Conservation (phyloP, 1,140 invertebrate genomes). For the Delia radicum region DNA sequence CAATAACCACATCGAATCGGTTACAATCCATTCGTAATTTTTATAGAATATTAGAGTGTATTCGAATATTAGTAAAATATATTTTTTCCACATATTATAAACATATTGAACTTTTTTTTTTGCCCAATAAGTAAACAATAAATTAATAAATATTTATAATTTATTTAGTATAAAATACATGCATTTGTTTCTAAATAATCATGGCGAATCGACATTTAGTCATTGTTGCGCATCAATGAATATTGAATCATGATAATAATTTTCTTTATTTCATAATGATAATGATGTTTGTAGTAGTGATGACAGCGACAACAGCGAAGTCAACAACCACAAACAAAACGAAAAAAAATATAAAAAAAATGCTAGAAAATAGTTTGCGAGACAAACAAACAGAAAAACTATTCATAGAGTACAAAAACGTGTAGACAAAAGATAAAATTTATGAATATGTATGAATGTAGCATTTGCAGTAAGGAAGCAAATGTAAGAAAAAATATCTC, state of each 20-base stretch:
- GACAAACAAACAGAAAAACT: background rate
- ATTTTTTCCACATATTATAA: too few species aligned
- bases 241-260: background rate
- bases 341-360: background rate
- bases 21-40: too few species aligned
- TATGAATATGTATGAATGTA: too few species aligned
- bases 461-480: background rate
- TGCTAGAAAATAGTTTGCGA: background rate
- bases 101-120: too few species aligned
- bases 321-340: background rate
- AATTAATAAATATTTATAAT: too few species aligned
- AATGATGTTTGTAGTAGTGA: background rate
- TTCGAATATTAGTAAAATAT: too few species aligned
- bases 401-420: background rate
- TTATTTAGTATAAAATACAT: too few species aligned
- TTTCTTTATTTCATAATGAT: too few species aligned
- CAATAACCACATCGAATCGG: too few species aligned
- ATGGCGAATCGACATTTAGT: background rate
- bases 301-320: background rate
- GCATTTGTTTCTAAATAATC: background rate
- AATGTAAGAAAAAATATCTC: background rate
- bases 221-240: slow-evolving; percentile 1
- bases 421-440: slow-evolving; percentile 2
- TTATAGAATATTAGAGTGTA: too few species aligned
- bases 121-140: too few species aligned